Evolutionary conservation across 2,888 invertebrate genomes (phyloP), one percentile per base, ranked within the genome.

Genomic region (Schrankia costaestrigalis): DNA sequence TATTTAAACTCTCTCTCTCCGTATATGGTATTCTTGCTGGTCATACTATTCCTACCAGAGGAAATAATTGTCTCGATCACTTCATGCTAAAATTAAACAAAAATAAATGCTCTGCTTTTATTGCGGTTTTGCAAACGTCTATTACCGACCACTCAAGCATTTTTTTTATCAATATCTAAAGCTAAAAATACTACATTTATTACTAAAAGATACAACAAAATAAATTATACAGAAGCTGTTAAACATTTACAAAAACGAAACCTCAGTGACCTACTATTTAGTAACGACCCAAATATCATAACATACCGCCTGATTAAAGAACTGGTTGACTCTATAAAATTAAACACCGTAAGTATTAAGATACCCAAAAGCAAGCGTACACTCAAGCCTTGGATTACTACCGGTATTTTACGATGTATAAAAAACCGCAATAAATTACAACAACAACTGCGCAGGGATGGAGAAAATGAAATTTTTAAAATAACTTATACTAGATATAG

Each of bases 121-220:
- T 45, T 14, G 45, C 41, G 11, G 33, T 48, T 0, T 2, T 44
- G 1, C 21, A 42, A 5, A 41, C 41, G 0, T 12, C 40, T 7
- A 27, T 39, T n/a, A 41, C 42, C 2, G 49, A 43, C 21, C 44
- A 48, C 13, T 17, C 6, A 8, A 22, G 33, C 10, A 19, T n/a
- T 40, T 1, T 8, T 40, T 3, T 22, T 28, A 8, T 28, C 28
- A 3, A 11, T 44, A 14, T 15, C 19, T 15, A 25, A 41, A 11
- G 25, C 30, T 11, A 35, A 37, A 25, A 29, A 9, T 8, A 9
- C n/a, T n/a, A n/a, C n/a, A n/a, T n/a, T n/a, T n/a, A n/a, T n/a
- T n/a, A n/a, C n/a, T n/a, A n/a, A n/a, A n/a, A n/a, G n/a, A n/a
- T n/a, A 10, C 11, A 12, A 11, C 1, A 19, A 5, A 2, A 11